Evolutionary conservation across 2,888 invertebrate genomes (phyloP), one percentile per base, ranked within the genome.

Genomic region (Byasa hedistus): DNA sequence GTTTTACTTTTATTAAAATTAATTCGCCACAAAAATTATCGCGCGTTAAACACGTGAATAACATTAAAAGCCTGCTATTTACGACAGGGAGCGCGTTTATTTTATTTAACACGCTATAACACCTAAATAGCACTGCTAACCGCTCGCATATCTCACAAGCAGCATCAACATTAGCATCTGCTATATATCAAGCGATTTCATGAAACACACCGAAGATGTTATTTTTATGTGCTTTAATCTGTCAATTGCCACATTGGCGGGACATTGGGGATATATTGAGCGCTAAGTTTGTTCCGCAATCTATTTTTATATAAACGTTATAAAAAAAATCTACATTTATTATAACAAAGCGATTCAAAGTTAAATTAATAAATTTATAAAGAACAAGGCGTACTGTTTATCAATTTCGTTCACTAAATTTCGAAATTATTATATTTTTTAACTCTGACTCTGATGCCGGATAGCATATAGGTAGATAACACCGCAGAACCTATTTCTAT

Each of bases 191-290:
- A 27, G 57, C 57, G 61, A 56, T 57, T 54, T 51, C 57, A 21
- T 60, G 52, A 64, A 64, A 39, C 57, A 55, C 60, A 23, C 57
- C 52, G 22, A 68, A 27, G 57, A 60, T 68, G 60, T 61, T 68
- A 68, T 68, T 68, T 68, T 68, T 68, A 61, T 64, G 56, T 57
- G 54, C 57, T 60, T 68, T 44, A 67, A 67, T 67, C 64, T 64
- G 60, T 64, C 67, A 68, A 68, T 68, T 68, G 52, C 57, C 60
- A 57, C 67, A 61, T 57, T 64, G 52, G 51, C 54, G 57, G 21
- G 67, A 63, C 67, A 57, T 60, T 60, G 36, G 39, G 61, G 63
- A 54, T 64, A 64, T 66, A 61, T 61, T 19, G 55, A 64, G 62
- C 64, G 67, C 27, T 19, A n/a, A 22, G 57, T 61, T 24, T 56